phyloP scores from a whole-genome alignment of 1,140 invertebrate species.

The Eurosta solidaginis region DNA sequence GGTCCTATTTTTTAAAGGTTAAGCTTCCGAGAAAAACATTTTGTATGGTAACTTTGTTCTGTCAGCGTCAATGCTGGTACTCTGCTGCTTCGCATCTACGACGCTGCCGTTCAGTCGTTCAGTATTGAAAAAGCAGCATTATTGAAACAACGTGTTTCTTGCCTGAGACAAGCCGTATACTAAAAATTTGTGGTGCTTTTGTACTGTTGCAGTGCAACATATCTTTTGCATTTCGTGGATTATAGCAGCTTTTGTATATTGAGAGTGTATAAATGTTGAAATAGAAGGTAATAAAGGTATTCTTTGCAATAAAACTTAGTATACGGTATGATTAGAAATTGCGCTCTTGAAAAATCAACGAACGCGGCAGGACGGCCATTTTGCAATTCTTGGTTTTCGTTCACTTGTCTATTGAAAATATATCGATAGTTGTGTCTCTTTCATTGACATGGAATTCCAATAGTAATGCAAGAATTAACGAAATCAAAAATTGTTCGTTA shows the following conservation, averaged over 20 bases:
- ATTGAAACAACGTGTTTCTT: background rate
- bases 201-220: constrained; percentile 3
- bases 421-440: background rate
- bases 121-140: constrained; percentile 11
- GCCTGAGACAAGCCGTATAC: background rate
- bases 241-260: no score
- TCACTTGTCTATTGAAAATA: background rate
- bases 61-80: background rate
- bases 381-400: background rate
- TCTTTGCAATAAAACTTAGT: background rate
- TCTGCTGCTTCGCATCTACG: background rate
- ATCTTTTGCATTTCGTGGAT: background rate
- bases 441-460: background rate
- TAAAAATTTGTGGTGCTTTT: background rate
- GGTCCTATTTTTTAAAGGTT: no score
- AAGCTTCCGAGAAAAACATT: no score
- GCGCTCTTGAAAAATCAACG: constrained; percentile 5
- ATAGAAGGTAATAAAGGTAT: background rate
- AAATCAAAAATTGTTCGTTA: background rate
- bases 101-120: background rate
- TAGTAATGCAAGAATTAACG: background rate
- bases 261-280: no score
- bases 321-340: no score
- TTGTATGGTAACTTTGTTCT: no score
- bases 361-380: background rate